Evolutionary conservation across 2,797 vertebrate genomes (phyloP).

Genomic region (Falco berigora): DNA sequence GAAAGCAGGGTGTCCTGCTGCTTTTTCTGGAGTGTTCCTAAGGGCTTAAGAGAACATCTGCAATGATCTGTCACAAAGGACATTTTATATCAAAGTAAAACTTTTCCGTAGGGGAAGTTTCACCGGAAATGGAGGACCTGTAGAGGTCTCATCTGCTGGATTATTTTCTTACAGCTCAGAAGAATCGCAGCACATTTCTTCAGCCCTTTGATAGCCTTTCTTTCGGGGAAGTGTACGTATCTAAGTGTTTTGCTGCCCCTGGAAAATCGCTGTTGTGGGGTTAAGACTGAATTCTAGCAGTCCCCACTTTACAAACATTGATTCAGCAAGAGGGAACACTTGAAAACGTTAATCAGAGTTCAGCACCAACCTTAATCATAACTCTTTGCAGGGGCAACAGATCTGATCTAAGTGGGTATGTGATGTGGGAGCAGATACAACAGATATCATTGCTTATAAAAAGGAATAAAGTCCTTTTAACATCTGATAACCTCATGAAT

Average conservation of each 20-base stretch:
- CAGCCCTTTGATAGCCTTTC: neutral
- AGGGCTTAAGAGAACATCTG: neutral
- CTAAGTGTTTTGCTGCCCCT: neutral
- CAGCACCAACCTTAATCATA: neutral
- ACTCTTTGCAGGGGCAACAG: neutral
- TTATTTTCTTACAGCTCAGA: neutral
- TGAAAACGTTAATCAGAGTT: neutral
- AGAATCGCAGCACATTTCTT: neutral
- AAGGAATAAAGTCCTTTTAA: neutral
- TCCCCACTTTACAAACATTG: neutral
- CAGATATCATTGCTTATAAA: neutral
- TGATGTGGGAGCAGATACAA: neutral
- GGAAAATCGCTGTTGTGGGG: neutral
- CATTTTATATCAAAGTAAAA: neutral
- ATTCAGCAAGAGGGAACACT: neutral
- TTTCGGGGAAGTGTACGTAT: neutral
- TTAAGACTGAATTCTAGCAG: neutral
- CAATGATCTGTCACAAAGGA: neutral
- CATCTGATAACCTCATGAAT: neutral
- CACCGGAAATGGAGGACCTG: neutral
- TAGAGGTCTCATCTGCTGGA: too few species aligned
- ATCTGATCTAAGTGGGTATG: neutral
- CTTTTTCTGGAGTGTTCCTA: neutral
- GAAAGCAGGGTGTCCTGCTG: neutral
- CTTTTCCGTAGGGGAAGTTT: neutral